These are phyloP conservation scores for Epinotia brunnichana DNA, from an alignment of 2,888 invertebrate species.

Conservation along the genomic window DNA sequence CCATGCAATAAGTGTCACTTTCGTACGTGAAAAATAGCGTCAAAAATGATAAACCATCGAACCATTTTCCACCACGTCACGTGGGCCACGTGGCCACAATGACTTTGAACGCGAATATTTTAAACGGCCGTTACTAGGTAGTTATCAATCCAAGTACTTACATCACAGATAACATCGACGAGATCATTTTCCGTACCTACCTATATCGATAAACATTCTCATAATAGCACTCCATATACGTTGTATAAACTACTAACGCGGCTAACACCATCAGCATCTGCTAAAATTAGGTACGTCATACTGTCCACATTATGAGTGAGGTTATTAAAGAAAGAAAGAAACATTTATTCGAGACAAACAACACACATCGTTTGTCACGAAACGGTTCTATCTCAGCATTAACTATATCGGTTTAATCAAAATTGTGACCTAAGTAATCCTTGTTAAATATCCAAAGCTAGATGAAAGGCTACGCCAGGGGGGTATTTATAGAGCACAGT, in stretches of 20 bases:
- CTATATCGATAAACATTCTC: conserved; percentile 13
- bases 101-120: background rate
- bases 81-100: background rate
- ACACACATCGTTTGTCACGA: too few relatives aligned
- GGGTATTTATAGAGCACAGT: background rate
- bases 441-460: background rate
- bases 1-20: too few relatives aligned
- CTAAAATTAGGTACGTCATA: background rate
- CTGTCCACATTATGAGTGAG: background rate
- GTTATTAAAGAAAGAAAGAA: too few relatives aligned
- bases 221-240: background rate
- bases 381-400: too few relatives aligned
- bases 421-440: background rate
- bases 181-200: background rate
- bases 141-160: background rate
- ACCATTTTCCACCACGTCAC: too few relatives aligned
- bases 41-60: too few relatives aligned
- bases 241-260: conserved; percentile 1
- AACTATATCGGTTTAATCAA: background rate
- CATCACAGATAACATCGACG: conserved; percentile 13
- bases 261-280: background rate
- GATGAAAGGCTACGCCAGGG: background rate
- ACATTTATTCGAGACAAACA: too few relatives aligned
- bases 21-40: too few relatives aligned
- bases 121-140: background rate